A percentile compares a stretch with the other conserved stretches of the same genome.
Conservation (phyloP, 2,888 invertebrate species). For the Ramazzottius varieornatus region DNA sequence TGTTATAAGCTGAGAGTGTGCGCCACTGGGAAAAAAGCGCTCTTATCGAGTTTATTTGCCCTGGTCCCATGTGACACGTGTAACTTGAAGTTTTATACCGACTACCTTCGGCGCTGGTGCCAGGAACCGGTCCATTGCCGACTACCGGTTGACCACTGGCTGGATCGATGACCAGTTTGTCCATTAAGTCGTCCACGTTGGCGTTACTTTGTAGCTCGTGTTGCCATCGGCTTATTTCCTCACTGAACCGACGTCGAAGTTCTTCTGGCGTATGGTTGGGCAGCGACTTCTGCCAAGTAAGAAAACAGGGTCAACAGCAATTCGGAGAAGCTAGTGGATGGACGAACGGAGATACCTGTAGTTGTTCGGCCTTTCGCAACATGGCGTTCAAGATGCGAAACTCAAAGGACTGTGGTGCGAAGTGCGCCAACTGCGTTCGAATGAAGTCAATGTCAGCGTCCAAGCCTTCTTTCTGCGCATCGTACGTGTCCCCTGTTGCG, state of each 20-base stretch:
- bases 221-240: background rate
- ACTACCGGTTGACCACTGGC: too few relatives aligned
- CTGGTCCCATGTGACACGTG: too few relatives aligned
- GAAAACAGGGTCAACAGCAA: too few relatives aligned
- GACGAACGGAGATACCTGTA: too few relatives aligned
- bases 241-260: background rate
- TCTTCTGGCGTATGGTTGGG: background rate
- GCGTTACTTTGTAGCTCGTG: background rate
- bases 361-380: background rate
- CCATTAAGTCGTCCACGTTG: background rate
- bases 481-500: background rate
- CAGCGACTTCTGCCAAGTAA: background rate
- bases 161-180: background rate
- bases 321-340: too few relatives aligned
- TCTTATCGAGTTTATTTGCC: too few relatives aligned
- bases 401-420: background rate
- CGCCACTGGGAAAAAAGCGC: too few relatives aligned
- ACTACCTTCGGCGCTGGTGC: too few relatives aligned
- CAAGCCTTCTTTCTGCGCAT: background rate
- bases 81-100: too few relatives aligned
- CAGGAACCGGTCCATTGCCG: too few relatives aligned
- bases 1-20: too few relatives aligned
- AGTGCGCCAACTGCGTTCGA: background rate
- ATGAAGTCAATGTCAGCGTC: conserved; percentile 1
- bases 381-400: background rate